Base-by-base conservation (phyloP, 2,113 vertebrate genomes). In the Actenoides lindsayi region DNA sequence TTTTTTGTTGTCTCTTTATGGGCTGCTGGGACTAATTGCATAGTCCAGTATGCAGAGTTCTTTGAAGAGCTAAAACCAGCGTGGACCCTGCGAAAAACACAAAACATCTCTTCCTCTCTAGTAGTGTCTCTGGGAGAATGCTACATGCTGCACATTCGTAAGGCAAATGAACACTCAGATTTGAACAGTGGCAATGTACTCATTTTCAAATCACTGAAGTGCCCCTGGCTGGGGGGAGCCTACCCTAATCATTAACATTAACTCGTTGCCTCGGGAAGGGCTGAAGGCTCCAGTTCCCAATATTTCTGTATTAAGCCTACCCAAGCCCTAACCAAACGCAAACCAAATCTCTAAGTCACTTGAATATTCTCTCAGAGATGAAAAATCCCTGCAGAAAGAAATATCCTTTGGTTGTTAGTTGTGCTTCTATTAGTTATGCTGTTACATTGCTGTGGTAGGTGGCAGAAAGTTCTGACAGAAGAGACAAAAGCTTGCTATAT, bases 281-380 rank as follows among this genome's bases (percentile, higher is more conserved):
- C 93, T 97, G 95, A 96, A 95, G 93, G 86, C 46, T 64, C 86
- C 90, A 89, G 68, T 90, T 96, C 48, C 73, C 71, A 59, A 76
- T 95, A 86, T 75, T 85, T 92, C 67, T 65, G 65, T 60, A 92
- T 89, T 76, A 93, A 92, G 39, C 42, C 20, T 91, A 95, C 41
- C 77, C 73, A 94, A 90, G 59, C 54, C 62, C 71, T 90, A 71
- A 89, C 60, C 33, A 82, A 85, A 84, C 89, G 76, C 63, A 91
- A 96, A 79, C 21, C 85, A 94, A 86, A 96, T 85, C 69, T 62
- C 28, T 89, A 87, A 89, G 85, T 83, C 48, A 21, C 41, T 89
- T 5, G 27, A 83, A 85, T 42, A 74, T 87, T 87, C 57, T 93
- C 84, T 83, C 57, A 96, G 42, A 4, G 16, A 91, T 28, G 31